Conservation (phyloP, 2,113 vertebrate species). For the Solenodon paradoxus region DNA sequence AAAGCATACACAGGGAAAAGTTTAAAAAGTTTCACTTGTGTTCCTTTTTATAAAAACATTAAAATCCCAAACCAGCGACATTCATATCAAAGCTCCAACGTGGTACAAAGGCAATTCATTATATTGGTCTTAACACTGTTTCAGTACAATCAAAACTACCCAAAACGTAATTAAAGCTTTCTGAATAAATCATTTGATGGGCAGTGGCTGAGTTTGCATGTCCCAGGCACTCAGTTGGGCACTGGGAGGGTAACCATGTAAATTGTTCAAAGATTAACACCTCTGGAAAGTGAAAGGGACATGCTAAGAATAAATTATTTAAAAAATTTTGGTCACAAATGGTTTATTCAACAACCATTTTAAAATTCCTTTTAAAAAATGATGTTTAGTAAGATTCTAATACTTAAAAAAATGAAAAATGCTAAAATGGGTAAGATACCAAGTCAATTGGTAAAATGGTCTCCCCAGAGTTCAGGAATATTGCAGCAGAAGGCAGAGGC, state of each 20-base stretch:
- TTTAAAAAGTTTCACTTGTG: not conserved
- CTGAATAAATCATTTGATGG: not conserved
- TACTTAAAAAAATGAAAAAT: not conserved
- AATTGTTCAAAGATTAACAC: not conserved
- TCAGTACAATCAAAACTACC: not conserved
- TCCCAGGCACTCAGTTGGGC: not conserved
- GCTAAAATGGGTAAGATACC: not conserved
- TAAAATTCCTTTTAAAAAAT: not conserved
- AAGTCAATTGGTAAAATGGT: not conserved
- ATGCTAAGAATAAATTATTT: conserved; percentile 18
- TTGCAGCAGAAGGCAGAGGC: not conserved
- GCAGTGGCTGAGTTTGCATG: not conserved
- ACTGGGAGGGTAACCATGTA: not conserved
- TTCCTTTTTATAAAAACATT: not conserved
- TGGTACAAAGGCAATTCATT: not conserved
- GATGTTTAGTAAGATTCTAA: not conserved
- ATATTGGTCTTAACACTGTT: not conserved
- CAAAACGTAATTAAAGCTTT: not conserved
- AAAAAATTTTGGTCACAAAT: not conserved
- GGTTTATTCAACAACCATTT: not conserved
- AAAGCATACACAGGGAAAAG: conserved; percentile 22
- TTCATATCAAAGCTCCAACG: not conserved
- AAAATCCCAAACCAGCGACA: not conserved
- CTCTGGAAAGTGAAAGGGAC: not conserved
- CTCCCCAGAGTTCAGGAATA: not conserved